Evolutionary conservation across 2,888 invertebrate genomes (phyloP), one percentile per base, ranked within the genome.

Genomic region (Erebia epiphron): DNA sequence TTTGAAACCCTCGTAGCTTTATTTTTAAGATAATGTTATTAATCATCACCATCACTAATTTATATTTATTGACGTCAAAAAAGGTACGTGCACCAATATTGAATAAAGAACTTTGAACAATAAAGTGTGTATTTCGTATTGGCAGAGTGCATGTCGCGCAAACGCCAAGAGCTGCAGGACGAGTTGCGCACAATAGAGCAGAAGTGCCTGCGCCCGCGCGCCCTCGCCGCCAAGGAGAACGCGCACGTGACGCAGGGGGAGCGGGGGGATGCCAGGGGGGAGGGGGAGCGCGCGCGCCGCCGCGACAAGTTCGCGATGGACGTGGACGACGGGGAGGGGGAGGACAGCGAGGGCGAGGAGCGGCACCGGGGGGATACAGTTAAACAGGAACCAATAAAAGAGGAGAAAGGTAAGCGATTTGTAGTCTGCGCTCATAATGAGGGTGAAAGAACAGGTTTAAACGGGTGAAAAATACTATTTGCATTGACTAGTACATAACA

Each of bases 181-280:
- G 96, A 96, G 81, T 84, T 96, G 18, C 91, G 92, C 74, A 93
- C 94, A 73, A 95, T 96, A 85, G 96, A 96, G 73, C 90, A 94
- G 76, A 93, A 89, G 26, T 90, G 91, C 67, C 83, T 89, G 1
- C 83, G 92, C 9, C 79, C 82, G 1, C 79, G 87, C 54, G 84
- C 80, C 0, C 87, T 88, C 0, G 85, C 78, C 0, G 80, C 86
- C 67, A 89, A 90, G 67, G 91, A 91, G 77, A 89, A 90, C 46
- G 80, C 88, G n/a, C 88, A 0, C 75, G 79, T 46, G 10, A 65
- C 74, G 11, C 73, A 73, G 9, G 0, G 77, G 72, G 18, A n/a
- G 11, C 2, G 67, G 70, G 26, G 77, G 76, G 41, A 77, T 1
- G 72, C n/a, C 21, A 74, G 78, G 18, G 68, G 76, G 26, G 77